Base-by-base conservation (phyloP, 2,888 invertebrate species). In the Corythucha ciliata region DNA sequence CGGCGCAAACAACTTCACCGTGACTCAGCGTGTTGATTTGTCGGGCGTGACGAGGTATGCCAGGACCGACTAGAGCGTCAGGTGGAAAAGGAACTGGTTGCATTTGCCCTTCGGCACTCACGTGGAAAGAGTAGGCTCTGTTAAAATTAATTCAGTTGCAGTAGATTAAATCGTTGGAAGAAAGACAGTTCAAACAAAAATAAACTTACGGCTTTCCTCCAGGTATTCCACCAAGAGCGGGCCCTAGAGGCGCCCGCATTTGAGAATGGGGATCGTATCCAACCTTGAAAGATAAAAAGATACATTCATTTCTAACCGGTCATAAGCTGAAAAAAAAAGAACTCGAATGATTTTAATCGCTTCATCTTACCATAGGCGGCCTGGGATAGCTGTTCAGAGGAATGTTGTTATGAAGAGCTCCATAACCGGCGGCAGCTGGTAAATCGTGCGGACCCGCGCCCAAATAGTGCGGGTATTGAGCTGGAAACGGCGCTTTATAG, bases 1-100 rank as follows among this genome's bases (percentile, higher is more conserved):
- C 96, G 29, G 94, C 94, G 71, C 94, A 94, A 22, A 94, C 94
- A 51, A 94, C 94, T 69, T 96, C 94, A 25, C 94, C 94, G 70
- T 96, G 94, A 58, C 83, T 84, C 56, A 96, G 75, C 12, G 91
- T 92, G 70, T 89, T 89, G 63, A 91, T 85, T 70, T 91, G 90
- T 36, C 90, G 78, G 51, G 92, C 91, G 70, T 91, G 90, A 53
- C 90, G 75, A 34, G 94, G 94, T 62, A 94, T 91, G 56, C 92
- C 94, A 27, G 90, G 87, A 20, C 89, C 91, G 66, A 89, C 83
- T 57, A 92, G 76, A 56, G 93, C 92, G 70, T 96, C 94, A 21
- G 87, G 83, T 24, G 93, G 93, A 73, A 94, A 94, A 54, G 89
- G 90, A 62, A 92, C 92, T 44, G 90, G 93, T 70, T 87, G 85